Evolutionary conservation across 2,888 invertebrate genomes (phyloP), one percentile per base, ranked within the genome.

Genomic region (Eurytoma californica): DNA sequence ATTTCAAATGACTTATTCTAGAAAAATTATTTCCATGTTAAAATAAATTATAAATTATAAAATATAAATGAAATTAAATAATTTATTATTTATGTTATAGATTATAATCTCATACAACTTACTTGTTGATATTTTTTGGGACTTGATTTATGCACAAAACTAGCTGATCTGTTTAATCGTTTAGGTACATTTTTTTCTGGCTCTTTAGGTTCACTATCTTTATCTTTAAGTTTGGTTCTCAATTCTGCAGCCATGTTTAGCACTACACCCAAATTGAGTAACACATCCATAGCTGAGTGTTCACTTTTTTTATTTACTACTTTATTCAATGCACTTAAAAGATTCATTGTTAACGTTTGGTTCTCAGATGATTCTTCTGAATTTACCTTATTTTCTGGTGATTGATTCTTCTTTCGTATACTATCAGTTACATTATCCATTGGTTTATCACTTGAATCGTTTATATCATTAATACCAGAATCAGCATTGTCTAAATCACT

Each of bases 381-480:
- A 77, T 79, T 78, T 12, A 65, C 63, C 70, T 58, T 69, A 63
- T 30, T 83, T 80, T 77, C 82, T 77, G 1, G 72, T 30, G 70
- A 61, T 80, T 69, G 82, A 67, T 77, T 79, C 69, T 47, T 77
- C 85, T 84, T 55, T 84, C 81, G 12, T 83, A 83, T 28, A 9
- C 9, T 39, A 9, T 39, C 39, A 39, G 39, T 82, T 47, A 80
- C 82, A 84, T 18, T 74, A 57, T 85, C 83, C 53, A 60, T 82
- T 65, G 57, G 82, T 58, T 67, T 58, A n/a, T 53, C 51, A 74
- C 70, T 70, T 3, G 18, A 61, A 66, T 77, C 68, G 51, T 13
- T 30, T 47, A 51, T 16, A 57, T 58, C 24, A 28, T 61, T 70
- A 61, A 28, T 61, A 30, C 30, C 14, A 12, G 28, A n/a, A 9